Evolutionary conservation across 2,888 invertebrate genomes (phyloP).

Genomic region (Cataglyphis albicans): DNA sequence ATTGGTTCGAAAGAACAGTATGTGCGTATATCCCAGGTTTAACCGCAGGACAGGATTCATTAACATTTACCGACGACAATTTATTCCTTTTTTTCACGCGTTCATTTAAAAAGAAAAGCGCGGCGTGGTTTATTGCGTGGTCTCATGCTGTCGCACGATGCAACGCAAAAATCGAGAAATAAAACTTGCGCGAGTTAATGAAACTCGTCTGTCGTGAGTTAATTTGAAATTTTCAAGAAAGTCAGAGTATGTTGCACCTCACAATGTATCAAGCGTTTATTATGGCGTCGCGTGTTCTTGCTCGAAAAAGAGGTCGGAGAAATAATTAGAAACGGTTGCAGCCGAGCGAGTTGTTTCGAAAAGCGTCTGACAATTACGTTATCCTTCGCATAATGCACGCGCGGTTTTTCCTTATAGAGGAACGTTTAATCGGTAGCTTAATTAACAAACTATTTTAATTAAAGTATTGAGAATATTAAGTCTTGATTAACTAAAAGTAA

Average conservation of each 20-base stretch:
- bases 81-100: not conserved
- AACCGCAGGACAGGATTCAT: not conserved
- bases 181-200: slow-evolving; percentile 32
- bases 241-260: slow-evolving; percentile 30
- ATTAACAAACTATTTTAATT: slow-evolving; percentile 51
- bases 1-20: not conserved
- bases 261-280: slow-evolving; percentile 44
- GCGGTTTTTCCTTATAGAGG: slow-evolving; percentile 16
- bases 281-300: slow-evolving; percentile 35
- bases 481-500: not conserved
- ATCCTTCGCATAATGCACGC: slow-evolving; percentile 19
- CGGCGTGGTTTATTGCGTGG: slow-evolving; percentile 4
- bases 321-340: slow-evolving; percentile 46
- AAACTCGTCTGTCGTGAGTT: slow-evolving; percentile 15
- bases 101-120: slow-evolving; percentile 30
- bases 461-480: slow-evolving; percentile 31
- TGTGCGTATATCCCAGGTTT: not conserved
- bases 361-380: slow-evolving; percentile 1
- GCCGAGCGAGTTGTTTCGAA: slow-evolving; percentile 23
- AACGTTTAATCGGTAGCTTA: slow-evolving; percentile 35
- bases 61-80: slow-evolving; percentile 2
- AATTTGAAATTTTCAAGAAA: slow-evolving; percentile 54
- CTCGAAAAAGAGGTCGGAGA: slow-evolving; percentile 36
- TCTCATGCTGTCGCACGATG: not conserved
- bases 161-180: slow-evolving; percentile 17